Conservation (phyloP, 2,888 invertebrate species). For the Lochmaea crataegi region DNA sequence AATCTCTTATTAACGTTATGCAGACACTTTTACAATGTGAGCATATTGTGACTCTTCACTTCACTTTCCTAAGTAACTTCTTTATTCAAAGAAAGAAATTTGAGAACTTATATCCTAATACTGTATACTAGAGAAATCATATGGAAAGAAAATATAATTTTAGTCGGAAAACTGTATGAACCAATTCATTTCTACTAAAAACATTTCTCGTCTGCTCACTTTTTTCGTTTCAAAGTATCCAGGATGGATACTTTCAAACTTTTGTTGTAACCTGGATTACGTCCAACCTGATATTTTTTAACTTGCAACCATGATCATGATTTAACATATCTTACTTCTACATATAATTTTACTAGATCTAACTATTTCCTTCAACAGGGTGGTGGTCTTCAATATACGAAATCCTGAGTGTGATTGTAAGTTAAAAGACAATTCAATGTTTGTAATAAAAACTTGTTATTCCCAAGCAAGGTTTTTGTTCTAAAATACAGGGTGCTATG, state of each 20-base stretch:
- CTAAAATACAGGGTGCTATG: too few species aligned
- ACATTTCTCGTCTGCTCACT: neutral
- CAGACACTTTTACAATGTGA: constrained; percentile 37
- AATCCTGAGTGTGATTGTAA: neutral
- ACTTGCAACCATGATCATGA: neutral
- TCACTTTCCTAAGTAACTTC: constrained; percentile 17
- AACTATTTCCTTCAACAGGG: neutral
- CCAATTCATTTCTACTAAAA: neutral
- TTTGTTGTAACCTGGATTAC: neutral
- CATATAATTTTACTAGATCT: neutral
- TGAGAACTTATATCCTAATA: neutral
- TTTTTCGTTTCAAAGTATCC: neutral
- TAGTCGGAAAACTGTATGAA: neutral
- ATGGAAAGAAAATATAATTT: neutral
- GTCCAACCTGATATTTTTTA: neutral
- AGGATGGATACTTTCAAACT: neutral
- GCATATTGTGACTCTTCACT: constrained; percentile 33
- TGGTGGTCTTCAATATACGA: neutral
- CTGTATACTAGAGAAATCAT: neutral
- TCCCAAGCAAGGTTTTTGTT: too few species aligned
- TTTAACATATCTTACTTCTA: neutral
- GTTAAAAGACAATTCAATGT: neutral
- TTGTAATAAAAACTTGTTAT: too few species aligned
- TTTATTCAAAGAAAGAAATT: constrained; percentile 11
- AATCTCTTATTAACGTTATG: constrained; percentile 34